These are phyloP conservation scores for Frieseomelitta varia DNA, from an alignment of 1,140 invertebrate genomes.

Conservation along the genomic window DNA sequence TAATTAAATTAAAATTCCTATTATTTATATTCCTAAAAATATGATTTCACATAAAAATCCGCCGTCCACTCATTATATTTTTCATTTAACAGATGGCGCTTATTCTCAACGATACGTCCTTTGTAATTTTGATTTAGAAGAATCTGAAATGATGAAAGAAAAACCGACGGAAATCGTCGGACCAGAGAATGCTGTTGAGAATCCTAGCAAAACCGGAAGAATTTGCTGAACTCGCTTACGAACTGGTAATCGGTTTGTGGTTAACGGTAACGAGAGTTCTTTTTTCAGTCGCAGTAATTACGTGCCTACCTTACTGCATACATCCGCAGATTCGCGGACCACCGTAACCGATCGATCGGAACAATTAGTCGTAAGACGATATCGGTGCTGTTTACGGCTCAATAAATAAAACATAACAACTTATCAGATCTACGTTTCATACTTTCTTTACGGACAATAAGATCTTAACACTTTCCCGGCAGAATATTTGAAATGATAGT, in stretches of 20 bases:
- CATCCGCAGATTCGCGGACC: conserved; percentile 2
- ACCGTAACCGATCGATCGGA: background rate
- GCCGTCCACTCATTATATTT: no score
- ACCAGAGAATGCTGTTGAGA: conserved; percentile 9
- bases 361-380: conserved; percentile 12
- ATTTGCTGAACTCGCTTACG: conserved; percentile 17
- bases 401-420: background rate
- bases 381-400: background rate
- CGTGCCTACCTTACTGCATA: background rate
- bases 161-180: background rate
- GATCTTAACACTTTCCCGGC: no score
- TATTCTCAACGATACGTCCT: no score
- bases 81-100: no score
- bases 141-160: no score
- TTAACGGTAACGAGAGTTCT: conserved; percentile 52
- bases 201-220: conserved; percentile 34
- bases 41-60: no score
- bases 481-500: no score
- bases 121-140: no score
- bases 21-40: no score
- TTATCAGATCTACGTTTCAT: background rate
- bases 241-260: conserved; percentile 46
- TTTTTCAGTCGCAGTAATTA: conserved; percentile 36
- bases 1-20: no score
- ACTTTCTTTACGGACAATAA: background rate